Base-by-base conservation (phyloP, 2,797 vertebrate genomes). In the Triplophysa bombifrons region DNA sequence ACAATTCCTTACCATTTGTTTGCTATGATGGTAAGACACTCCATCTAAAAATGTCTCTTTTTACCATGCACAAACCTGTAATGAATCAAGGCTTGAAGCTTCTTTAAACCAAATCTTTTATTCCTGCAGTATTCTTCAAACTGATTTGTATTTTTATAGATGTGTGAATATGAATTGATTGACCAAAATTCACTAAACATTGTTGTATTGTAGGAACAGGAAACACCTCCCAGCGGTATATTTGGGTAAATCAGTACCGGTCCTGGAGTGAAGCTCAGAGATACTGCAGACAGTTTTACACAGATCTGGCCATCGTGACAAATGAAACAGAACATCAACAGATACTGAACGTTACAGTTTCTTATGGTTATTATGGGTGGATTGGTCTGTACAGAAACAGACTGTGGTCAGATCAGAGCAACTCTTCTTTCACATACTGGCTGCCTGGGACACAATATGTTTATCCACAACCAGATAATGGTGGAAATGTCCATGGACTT, bases 371-470 rank as follows among this genome's bases (percentile, higher is more conserved):
- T 0, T 1, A 0, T 2, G 0, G 53, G 11, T 90, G 90, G 91
- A 89, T 90, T 0, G 88, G 90, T 25, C 89, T 92, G 17, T 13
- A 78, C 72, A 85, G 83, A 74, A 8, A 38, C 0, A 89, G 88
- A 83, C 1, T 60, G 5, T 91, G 90, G 90, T 90, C 89, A 14
- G 86, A 90, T 75, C 34, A 53, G 12, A 84, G 12, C 2, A 61
- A 4, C 3, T 30, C 41, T 1, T 72, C 11, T 19, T 89, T 38
- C 72, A 69, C 5, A 14, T 81, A 86, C 72, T 91, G 90, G 90
- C 16, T 27, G 41, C 25, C 55, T 30, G 0, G 2, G 0, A 78
- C 11, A n/a, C 1, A 2, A 41, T 9, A 0, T 3, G 50, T 0
- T 2, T 3, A 0, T 44, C 9, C 53, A 41, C 67, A 84, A 70